phyloP scores from a whole-genome alignment of 2,888 invertebrate species.

The Trissolcus japonicus region DNA sequence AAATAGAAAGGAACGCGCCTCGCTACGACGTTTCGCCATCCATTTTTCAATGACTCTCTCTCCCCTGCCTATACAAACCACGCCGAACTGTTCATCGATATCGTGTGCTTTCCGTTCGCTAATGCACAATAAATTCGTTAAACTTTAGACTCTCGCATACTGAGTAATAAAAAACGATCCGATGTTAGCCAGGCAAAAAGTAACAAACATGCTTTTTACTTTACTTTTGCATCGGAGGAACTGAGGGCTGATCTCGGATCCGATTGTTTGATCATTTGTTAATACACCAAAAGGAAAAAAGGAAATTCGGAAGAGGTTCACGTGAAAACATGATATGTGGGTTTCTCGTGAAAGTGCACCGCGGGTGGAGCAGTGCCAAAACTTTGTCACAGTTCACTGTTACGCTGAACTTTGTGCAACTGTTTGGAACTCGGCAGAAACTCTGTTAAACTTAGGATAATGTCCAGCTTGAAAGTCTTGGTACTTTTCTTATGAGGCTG shows the following conservation, averaged over 20 bases:
- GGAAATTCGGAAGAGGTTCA: conserved; percentile 19
- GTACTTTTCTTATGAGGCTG: conserved; percentile 13
- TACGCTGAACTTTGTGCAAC: conserved; percentile 48
- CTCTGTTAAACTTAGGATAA: conserved; percentile 47
- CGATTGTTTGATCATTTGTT: conserved; percentile 21
- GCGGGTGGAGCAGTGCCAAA: conserved; percentile 46
- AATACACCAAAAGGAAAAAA: conserved; percentile 10
- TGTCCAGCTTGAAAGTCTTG: conserved; percentile 19
- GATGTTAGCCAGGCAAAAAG: too few species aligned
- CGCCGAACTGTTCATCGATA: too few species aligned
- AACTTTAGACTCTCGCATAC: too few species aligned
- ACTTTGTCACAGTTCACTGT: conserved; percentile 50
- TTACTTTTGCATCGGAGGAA: too few species aligned
- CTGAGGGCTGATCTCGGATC: too few species aligned
- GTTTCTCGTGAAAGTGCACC: conserved; percentile 44
- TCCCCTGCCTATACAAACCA: conserved; percentile 6
- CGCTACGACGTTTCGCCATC: conserved; percentile 36
- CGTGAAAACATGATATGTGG: conserved; percentile 49
- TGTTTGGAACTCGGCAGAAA: conserved; percentile 47
- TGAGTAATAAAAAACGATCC: too few species aligned
- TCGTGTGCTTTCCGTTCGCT: too few species aligned
- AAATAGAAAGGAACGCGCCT: conserved; percentile 27
- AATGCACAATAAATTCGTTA: too few species aligned
- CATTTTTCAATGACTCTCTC: conserved; percentile 50
- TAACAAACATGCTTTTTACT: too few species aligned